Base-by-base conservation (phyloP, 1,140 invertebrate genomes). In the Cydia pomonella region DNA sequence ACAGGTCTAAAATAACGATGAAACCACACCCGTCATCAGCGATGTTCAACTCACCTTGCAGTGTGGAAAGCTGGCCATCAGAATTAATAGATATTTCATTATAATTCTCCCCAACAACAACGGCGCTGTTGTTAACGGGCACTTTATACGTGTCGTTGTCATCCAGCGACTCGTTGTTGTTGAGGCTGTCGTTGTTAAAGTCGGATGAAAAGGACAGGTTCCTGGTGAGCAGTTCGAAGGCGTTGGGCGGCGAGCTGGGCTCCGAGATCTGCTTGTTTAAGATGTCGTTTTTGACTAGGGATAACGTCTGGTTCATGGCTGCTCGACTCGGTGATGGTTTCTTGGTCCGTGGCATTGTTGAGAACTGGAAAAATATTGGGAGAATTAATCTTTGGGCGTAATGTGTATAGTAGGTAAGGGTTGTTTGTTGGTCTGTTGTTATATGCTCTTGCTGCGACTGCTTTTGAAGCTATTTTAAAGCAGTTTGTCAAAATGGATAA, bases 321-420 rank as follows among this genome's bases (percentile, higher is more conserved):
- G 86, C 83, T 62, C 91, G 89, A 69, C 87, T 88, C 5, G 92
- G 85, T 47, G 90, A 90, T 38, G 87, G 81, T 76, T 93, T 93
- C 84, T 93, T 94, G 79, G 92, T 91, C 80, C 94, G 91, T 53
- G 95, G 94, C 93, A 95, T 95, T 21, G 94, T 95, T 47, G 94
- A 94, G 81, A 95, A 95, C 94, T 94, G 79, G 66, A 87, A 69
- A 85, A 88, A 75, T 66, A 73, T 38, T 53, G 73, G 7, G 23
- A 41, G 25, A n/a, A 72, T 73, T 73, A 50, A n/a, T 50, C 10
- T 50, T 50, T n/a, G 47, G n/a, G 4, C 13, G 41, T n/a, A 44
- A 44, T 12, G 9, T 5, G 29, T 33, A 3, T 2, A 33, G 6
- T 33, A 33, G 1, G n/a, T n/a, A n/a, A 44, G 41, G 3, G 41